Evolutionary conservation across 2,797 vertebrate genomes (phyloP), one percentile per base, ranked within the genome.

Genomic region (Rhadinocentrus ornatus): DNA sequence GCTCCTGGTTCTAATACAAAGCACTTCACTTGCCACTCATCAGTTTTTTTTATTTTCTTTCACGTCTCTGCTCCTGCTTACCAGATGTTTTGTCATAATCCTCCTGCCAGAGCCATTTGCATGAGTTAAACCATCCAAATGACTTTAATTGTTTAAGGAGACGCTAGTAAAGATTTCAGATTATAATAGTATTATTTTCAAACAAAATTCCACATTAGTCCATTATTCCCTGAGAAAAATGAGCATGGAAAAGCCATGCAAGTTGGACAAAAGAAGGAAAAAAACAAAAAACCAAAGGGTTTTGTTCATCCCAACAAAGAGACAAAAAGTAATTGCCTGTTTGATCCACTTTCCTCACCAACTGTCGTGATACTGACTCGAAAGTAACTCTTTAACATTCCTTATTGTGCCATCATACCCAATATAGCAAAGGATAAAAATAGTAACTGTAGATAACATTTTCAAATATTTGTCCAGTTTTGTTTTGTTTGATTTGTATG

Each of bases 11-110:
- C 65, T 71, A 77, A 66, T 48, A 34, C 24, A 55, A 26, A 57
- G 55, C 80, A 75, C 69, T 66, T 80, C 39, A 46, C 48, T 61
- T 62, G 60, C 26, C 78, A 69, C 77, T 76, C 67, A 58, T 69
- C 29, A 41, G 0, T 31, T 31, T 48, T 57, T 69, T 70, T 72
- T 24, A 22, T 70, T 71, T 52, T 26, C 29, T 53, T 60, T 60
- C 27, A 22, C 12, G 48, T 55, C 60, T 44, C 29, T 27, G 26
- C 27, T 73, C 50, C 8, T 15, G 27, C 77, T 65, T 70, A 22
- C 15, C 46, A n/a, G 16, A 60, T 29, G 37, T 63, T 71, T 34
- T 62, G 13, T 69, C 32, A 52, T 54, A 37, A 68, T 7, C 59
- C 48, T 13, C 48, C 55, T 56, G 58, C 50, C 32, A 54, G 16